Base-by-base conservation (phyloP, 2,797 vertebrate genomes). In the Holocentrus rufus region DNA sequence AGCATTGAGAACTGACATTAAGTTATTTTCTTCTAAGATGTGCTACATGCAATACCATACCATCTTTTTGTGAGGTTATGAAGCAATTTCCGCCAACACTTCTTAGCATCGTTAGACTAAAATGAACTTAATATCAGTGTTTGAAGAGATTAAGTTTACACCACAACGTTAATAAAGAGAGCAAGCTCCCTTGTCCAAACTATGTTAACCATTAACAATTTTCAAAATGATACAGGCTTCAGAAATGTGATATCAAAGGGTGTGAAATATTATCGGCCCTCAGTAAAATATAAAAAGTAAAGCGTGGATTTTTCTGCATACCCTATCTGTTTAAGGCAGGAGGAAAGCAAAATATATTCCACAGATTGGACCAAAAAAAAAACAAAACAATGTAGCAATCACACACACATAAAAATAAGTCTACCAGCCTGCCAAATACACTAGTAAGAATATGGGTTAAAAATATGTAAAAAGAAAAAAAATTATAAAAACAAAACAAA, bases 331-430 rank as follows among this genome's bases (percentile, higher is more conserved):
- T 75, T 64, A 56, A 64, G 60, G 60, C 69, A 64, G 39, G 23
- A 77, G 70, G 54, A 75, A 82, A 86, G 17, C 50, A 64, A 79
- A 58, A 80, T 56, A 55, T 15, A 69, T 36, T 81, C 69, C 86
- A 87, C 83, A 86, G 80, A 81, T 79, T 50, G 54, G 73, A 86
- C 76, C 87, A 84, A 82, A 80, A 79, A 57, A 34, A n/a, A n/a
- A n/a, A n/a, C n/a, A n/a, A n/a, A n/a, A n/a, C n/a, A n/a, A n/a
- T 63, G 56, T 75, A 74, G 5, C 49, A 36, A 52, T 71, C 75
- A 58, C 22, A 53, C 74, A 88, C 52, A 77, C 34, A 73, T n/a
- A n/a, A 80, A 80, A 55, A 20, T 22, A 77, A 80, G 56, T 59
- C 63, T 72, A 65, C 53, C 56, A 56, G 57, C 65, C 72, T 80